phyloP scores from a whole-genome alignment of 2,888 invertebrate genomes.

The Dromius quadrimaculatus region DNA sequence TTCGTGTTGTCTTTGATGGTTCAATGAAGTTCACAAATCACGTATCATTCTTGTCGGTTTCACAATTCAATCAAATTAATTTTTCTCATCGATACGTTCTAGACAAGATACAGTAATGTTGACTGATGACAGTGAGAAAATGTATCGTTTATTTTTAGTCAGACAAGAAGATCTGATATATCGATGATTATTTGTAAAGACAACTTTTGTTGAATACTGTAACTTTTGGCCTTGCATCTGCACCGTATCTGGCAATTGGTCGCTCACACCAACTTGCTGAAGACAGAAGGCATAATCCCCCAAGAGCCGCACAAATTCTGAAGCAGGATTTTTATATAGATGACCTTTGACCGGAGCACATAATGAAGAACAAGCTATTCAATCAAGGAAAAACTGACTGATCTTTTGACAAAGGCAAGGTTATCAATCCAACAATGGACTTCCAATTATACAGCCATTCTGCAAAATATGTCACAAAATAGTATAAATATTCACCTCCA shows the following conservation, averaged over 20 bases:
- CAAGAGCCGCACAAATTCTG: constrained; percentile 44
- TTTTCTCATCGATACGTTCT: constrained; percentile 56
- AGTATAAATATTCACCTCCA: too few relatives aligned
- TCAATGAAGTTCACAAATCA: constrained; percentile 45
- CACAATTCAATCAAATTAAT: constrained; percentile 55
- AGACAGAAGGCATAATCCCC: constrained; percentile 41
- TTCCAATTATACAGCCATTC: constrained; percentile 38
- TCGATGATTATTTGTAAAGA: constrained; percentile 59
- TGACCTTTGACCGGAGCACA: constrained; percentile 48
- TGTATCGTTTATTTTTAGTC: constrained; percentile 58
- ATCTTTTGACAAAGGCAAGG: constrained; percentile 47
- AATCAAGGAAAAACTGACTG: constrained; percentile 40
- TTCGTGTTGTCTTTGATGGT: constrained; percentile 56
- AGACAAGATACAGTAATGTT: constrained; percentile 55
- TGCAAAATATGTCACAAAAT: too few relatives aligned
- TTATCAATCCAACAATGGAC: constrained; percentile 52
- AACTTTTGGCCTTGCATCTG: constrained; percentile 56
- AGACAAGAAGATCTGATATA: constrained; percentile 53
- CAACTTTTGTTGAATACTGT: constrained; percentile 51
- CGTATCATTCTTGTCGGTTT: constrained; percentile 56
- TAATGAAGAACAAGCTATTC: constrained; percentile 43
- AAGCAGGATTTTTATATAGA: neutral
- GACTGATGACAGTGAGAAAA: constrained; percentile 59
- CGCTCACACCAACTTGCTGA: constrained; percentile 54
- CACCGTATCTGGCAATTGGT: constrained; percentile 54